Percentiles rank a stretch among this genome's conserved stretches.
These are phyloP conservation scores for Anoura caudifer DNA, from an alignment of 2,113 vertebrate genomes.

Conservation along the genomic window DNA sequence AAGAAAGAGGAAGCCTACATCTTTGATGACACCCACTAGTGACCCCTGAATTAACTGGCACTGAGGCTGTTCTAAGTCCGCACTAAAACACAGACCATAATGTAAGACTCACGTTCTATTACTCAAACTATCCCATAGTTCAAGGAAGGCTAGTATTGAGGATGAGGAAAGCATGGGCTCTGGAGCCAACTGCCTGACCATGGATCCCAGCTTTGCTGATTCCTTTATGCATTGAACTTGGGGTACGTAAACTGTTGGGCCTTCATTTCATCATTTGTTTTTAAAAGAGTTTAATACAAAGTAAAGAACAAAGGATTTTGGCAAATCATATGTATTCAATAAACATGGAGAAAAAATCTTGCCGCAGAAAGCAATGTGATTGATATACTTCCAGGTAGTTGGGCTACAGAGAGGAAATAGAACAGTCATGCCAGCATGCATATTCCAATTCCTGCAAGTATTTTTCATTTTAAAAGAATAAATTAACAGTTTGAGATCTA, in stretches of 20 bases:
- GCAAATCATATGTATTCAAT: background rate
- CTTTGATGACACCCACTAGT: background rate
- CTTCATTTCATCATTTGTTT: background rate
- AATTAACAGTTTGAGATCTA: background rate
- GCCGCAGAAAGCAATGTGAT: background rate
- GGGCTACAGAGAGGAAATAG: background rate
- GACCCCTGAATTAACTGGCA: background rate
- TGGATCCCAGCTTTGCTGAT: background rate
- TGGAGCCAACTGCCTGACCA: background rate
- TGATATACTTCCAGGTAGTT: background rate
- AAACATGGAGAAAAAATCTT: background rate
- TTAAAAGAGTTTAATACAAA: background rate
- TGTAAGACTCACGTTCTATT: background rate
- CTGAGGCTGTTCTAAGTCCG: background rate
- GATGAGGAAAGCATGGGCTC: background rate
- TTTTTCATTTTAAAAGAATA: conserved; percentile 8
- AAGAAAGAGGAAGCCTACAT: background rate
- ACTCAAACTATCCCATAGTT: background rate
- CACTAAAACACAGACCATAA: background rate
- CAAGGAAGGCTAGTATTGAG: background rate
- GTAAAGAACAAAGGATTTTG: background rate
- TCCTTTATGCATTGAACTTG: background rate
- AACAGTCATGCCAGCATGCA: background rate
- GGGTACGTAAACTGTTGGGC: background rate
- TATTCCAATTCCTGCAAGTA: background rate